A percentile compares a stretch with the other conserved stretches of the same genome.
Evolutionary conservation across 2,888 invertebrate genomes (phyloP).

Genomic region (Ecliptopera silaceata): DNA sequence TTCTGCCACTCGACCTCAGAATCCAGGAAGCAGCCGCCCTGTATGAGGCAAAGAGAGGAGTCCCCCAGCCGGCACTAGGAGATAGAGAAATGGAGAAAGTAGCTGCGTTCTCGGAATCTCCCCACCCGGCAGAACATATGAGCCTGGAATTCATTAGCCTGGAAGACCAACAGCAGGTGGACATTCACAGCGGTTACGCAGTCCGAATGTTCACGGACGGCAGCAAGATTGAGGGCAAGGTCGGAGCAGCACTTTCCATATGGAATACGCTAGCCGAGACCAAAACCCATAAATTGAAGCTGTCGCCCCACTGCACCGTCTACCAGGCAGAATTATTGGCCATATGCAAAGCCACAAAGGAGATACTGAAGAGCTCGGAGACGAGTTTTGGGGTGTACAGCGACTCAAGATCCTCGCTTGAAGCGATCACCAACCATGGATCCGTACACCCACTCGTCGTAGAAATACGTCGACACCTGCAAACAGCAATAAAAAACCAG

Average conservation of each 20-base stretch:
- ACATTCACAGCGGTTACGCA: too few relatives aligned
- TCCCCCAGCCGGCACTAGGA: background rate
- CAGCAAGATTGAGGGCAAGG: background rate
- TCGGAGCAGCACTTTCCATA: conserved; percentile 1
- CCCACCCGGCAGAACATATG: background rate
- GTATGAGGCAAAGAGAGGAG: background rate
- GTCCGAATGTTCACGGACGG: background rate
- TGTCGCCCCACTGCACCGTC: background rate
- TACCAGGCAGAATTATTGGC: background rate
- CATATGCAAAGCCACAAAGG: too few relatives aligned
- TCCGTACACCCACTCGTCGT: too few relatives aligned
- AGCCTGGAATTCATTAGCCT: background rate
- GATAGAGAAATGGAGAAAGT: background rate
- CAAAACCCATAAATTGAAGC: background rate
- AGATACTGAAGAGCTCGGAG: too few relatives aligned
- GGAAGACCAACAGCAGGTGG: background rate
- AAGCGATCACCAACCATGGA: too few relatives aligned
- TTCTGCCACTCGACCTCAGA: too few relatives aligned
- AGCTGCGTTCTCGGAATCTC: background rate
- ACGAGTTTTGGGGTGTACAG: too few relatives aligned
- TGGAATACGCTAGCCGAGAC: background rate
- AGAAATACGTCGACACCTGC: background rate
- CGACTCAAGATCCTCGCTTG: too few relatives aligned
- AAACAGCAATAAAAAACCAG: too few relatives aligned
- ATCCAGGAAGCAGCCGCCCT: too few relatives aligned